Percentiles rank a stretch among this genome's conserved stretches.
Evolutionary conservation across 2,113 vertebrate species (phyloP).

Genomic region (Jaculus jaculus): DNA sequence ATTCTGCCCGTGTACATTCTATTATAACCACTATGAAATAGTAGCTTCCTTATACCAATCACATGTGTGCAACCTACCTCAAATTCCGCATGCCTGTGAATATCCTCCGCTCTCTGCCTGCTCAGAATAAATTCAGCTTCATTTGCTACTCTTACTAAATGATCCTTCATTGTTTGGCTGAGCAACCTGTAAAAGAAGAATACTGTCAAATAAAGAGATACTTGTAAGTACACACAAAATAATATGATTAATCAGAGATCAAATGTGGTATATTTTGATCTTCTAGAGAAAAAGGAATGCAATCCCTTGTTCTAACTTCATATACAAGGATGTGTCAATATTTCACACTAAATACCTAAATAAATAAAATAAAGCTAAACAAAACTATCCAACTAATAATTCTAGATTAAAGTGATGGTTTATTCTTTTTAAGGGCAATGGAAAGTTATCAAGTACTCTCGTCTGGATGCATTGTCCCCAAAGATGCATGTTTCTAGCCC

Average conservation of each 20-base stretch:
- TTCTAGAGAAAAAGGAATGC: background rate
- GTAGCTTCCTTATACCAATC: background rate
- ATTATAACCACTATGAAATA: background rate
- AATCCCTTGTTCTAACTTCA: slow-evolving; percentile 7
- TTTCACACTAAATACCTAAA: slow-evolving; percentile 1
- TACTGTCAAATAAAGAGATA: slow-evolving; percentile 39
- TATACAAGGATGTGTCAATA: background rate
- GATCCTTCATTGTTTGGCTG: slow-evolving; percentile 99
- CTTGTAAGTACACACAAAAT: background rate
- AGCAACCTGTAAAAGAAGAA: slow-evolving; percentile 88
- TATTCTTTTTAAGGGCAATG: background rate
- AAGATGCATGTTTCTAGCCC: background rate
- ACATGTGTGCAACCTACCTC: slow-evolving; percentile 88
- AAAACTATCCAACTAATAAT: background rate
- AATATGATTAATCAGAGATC: background rate
- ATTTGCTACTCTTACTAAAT: slow-evolving; percentile 97
- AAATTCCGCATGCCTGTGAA: slow-evolving; percentile 98
- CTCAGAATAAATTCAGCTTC: slow-evolving; percentile 99
- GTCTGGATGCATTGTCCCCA: background rate
- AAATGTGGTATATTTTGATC: background rate
- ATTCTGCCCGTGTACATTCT: background rate
- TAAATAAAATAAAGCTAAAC: background rate
- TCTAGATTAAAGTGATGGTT: background rate
- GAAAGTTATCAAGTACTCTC: background rate
- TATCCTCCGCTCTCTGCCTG: slow-evolving; percentile 97